Evolutionary conservation across 2,888 invertebrate species (phyloP).

Genomic region (Cataglyphis cursor): DNA sequence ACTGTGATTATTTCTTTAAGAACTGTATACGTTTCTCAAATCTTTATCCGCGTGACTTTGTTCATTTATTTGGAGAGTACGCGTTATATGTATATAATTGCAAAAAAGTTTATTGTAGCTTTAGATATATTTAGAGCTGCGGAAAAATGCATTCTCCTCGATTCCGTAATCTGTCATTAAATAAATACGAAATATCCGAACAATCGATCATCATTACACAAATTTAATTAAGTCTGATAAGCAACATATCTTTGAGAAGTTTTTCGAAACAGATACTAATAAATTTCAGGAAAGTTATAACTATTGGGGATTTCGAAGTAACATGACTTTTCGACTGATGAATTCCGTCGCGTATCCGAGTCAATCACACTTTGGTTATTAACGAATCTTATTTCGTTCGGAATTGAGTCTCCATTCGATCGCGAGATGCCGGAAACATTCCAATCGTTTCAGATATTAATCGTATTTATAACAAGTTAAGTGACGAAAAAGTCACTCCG

Average conservation of each 20-base stretch:
- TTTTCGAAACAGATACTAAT: not conserved
- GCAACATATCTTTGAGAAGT: not conserved
- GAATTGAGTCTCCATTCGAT: not conserved
- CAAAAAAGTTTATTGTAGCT: not conserved
- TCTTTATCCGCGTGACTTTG: not conserved
- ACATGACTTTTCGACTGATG: not conserved
- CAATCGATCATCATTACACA: slow-evolving; percentile 21
- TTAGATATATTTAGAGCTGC: not conserved
- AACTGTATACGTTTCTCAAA: not conserved
- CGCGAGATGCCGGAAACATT: not conserved
- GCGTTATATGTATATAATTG: too few relatives aligned
- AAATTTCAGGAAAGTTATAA: not conserved
- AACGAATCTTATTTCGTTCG: not conserved
- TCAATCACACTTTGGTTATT: not conserved
- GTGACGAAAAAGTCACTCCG: not conserved
- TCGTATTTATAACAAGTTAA: not conserved
- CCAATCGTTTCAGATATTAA: not conserved
- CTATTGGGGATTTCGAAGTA: not conserved
- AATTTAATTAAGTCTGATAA: not conserved
- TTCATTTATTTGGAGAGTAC: not conserved
- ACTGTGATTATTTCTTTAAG: not conserved
- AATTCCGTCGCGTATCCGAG: not conserved
- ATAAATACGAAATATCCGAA: slow-evolving; percentile 61
- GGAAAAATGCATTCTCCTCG: slow-evolving; percentile 36
- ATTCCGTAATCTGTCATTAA: slow-evolving; percentile 51